These are phyloP conservation scores for Gari tellinella DNA, from an alignment of 2,888 invertebrate genomes.

Conservation along the genomic window DNA sequence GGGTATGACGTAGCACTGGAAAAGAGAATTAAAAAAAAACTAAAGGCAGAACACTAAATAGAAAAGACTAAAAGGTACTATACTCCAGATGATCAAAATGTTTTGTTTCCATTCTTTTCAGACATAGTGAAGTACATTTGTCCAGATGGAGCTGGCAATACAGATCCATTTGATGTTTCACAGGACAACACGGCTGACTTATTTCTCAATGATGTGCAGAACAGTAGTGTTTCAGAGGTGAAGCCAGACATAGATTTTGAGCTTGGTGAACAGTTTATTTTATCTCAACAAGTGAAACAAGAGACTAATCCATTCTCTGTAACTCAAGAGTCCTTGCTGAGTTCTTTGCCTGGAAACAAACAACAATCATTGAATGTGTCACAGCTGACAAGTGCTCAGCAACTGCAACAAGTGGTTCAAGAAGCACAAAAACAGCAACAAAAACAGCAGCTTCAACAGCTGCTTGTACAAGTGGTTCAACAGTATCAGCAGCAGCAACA, in stretches of 20 bases:
- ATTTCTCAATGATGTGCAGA: conserved; percentile 20
- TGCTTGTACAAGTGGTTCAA: conserved; percentile 62
- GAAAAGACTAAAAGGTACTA: too few relatives aligned
- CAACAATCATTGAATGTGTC: conserved; percentile 48
- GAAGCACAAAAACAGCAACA: conserved; percentile 63
- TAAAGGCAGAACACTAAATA: too few relatives aligned
- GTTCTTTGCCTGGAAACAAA: conserved; percentile 28
- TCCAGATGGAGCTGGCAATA: conserved; percentile 58
- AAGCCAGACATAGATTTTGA: conserved; percentile 50
- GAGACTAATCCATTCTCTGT: conserved; percentile 54
- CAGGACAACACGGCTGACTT: conserved; percentile 12
- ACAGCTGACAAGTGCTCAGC: conserved; percentile 59
- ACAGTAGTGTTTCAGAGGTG: conserved; percentile 5
- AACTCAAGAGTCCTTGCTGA: conserved; percentile 40
- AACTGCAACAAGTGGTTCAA: conserved; percentile 66
- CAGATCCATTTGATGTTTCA: conserved; percentile 13
- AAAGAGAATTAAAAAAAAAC: too few relatives aligned
- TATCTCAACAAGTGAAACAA: conserved; percentile 51
- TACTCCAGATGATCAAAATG: too few relatives aligned
- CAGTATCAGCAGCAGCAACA: conserved; percentile 65
- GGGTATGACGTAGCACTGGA: too few relatives aligned
- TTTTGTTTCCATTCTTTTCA: conserved; percentile 37
- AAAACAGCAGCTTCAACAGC: conserved; percentile 66
- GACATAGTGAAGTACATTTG: conserved; percentile 79
- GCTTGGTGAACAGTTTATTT: conserved; percentile 43